Conservation (phyloP, 2,797 vertebrate genomes). For the Parambassis ranga region DNA sequence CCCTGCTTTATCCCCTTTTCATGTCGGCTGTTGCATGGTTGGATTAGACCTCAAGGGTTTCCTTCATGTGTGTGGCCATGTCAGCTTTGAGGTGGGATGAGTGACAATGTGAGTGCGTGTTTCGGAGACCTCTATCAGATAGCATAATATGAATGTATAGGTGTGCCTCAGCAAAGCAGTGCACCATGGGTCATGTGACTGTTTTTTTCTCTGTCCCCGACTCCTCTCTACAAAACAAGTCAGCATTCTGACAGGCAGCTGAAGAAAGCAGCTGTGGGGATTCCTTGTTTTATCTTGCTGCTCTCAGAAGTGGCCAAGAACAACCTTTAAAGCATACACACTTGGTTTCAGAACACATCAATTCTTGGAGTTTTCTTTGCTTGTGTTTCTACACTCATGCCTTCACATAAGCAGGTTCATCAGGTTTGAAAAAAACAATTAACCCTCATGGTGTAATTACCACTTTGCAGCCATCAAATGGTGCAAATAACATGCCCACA, state of each 20-base stretch:
- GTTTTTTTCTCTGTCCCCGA: conserved; percentile 10
- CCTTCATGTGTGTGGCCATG: conserved; percentile 15
- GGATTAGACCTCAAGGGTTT: conserved; percentile 44
- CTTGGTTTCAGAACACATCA: conserved; percentile 31
- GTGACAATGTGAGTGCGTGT: background rate
- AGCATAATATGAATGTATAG: background rate
- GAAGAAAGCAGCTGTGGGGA: conserved; percentile 27
- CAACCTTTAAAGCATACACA: conserved; percentile 42
- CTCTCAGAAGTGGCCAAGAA: conserved; percentile 46
- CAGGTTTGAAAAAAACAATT: conserved; percentile 42
- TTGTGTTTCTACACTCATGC: background rate
- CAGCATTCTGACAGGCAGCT: conserved; percentile 39
- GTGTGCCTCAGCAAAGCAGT: conserved; percentile 25
- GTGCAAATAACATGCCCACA: conserved; percentile 23
- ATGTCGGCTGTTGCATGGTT: conserved; percentile 42
- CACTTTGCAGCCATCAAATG: conserved; percentile 27
- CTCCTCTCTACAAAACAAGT: conserved; percentile 22
- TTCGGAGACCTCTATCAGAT: background rate
- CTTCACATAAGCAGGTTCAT: conserved; percentile 11
- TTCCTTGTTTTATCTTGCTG: conserved; percentile 37
- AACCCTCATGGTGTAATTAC: conserved; percentile 46
- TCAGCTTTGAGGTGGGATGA: background rate
- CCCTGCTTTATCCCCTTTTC: conserved; percentile 54
- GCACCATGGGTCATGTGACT: conserved; percentile 36
- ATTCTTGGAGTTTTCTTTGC: conserved; percentile 21